phyloP scores from a whole-genome alignment of 1,140 invertebrate species.

The Cydia strobilella region DNA sequence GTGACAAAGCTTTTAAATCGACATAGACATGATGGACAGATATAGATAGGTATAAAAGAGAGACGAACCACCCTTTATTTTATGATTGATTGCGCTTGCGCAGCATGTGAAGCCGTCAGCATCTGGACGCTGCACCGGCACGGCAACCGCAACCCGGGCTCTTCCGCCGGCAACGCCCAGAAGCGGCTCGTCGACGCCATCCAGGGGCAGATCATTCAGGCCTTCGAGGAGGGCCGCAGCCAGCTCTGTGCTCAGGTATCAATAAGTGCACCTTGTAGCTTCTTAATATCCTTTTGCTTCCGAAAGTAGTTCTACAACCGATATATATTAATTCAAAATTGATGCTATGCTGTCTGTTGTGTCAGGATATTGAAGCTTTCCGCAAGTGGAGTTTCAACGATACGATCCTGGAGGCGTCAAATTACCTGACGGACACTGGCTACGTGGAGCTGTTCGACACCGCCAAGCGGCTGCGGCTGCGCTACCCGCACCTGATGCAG shows the following conservation, averaged over 20 bases:
- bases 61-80: too few species aligned
- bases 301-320: too few species aligned
- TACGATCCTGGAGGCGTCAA: slow-evolving; percentile 54
- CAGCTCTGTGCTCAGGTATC: slow-evolving; percentile 62
- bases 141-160: slow-evolving; percentile 64
- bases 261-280: neutral
- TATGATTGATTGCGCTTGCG: slow-evolving; percentile 26
- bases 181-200: slow-evolving; percentile 48
- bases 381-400: slow-evolving; percentile 59
- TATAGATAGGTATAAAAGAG: too few species aligned
- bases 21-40: too few species aligned
- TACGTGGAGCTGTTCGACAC: slow-evolving; percentile 65
- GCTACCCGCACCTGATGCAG: slow-evolving; percentile 49
- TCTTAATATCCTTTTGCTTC: neutral
- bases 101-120: slow-evolving; percentile 61
- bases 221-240: slow-evolving; percentile 48
- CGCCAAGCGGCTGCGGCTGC: slow-evolving; percentile 52
- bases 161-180: slow-evolving; percentile 49
- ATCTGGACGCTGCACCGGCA: slow-evolving; percentile 64
- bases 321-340: too few species aligned
- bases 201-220: slow-evolving; percentile 53
- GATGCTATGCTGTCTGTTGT: neutral
- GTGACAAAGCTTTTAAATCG: too few species aligned
- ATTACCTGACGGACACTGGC: slow-evolving; percentile 60
- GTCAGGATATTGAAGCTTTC: slow-evolving; percentile 61